phyloP scores from a whole-genome alignment of 2,113 vertebrate genomes.

The Bubo scandiacus region DNA sequence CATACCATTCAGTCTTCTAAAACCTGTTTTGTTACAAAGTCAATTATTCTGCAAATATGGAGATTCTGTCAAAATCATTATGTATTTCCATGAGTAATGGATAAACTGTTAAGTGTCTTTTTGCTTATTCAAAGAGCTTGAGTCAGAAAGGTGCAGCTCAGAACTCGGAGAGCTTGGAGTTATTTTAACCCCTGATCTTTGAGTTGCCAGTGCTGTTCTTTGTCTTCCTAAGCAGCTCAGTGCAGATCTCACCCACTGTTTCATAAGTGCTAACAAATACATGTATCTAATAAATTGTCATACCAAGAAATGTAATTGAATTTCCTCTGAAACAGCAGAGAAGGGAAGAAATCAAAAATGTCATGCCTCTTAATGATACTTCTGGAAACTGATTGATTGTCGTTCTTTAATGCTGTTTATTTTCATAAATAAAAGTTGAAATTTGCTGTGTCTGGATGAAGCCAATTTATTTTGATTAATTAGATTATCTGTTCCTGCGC shows the following conservation, averaged over 20 bases:
- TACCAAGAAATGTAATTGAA: background rate
- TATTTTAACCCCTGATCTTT: background rate
- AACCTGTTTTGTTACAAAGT: background rate
- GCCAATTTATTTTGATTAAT: slow-evolving; percentile 44
- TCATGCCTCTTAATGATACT: background rate
- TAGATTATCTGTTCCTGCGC: slow-evolving; percentile 37
- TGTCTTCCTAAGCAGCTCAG: background rate
- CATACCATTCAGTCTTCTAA: background rate
- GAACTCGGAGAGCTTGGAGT: background rate
- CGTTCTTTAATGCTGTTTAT: background rate
- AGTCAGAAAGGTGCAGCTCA: background rate
- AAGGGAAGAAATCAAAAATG: background rate
- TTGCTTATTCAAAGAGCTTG: background rate
- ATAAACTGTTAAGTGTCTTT: background rate
- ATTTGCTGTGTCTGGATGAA: slow-evolving; percentile 1
- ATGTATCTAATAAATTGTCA: background rate
- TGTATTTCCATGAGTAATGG: background rate
- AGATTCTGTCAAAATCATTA: background rate
- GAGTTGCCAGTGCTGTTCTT: background rate
- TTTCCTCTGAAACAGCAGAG: background rate
- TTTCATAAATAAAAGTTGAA: background rate
- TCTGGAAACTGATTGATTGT: background rate
- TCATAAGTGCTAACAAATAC: background rate
- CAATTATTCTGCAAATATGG: background rate
- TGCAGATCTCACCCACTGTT: background rate